Evolutionary conservation across 1,140 invertebrate species (phyloP).

Genomic region (Euura lappo): DNA sequence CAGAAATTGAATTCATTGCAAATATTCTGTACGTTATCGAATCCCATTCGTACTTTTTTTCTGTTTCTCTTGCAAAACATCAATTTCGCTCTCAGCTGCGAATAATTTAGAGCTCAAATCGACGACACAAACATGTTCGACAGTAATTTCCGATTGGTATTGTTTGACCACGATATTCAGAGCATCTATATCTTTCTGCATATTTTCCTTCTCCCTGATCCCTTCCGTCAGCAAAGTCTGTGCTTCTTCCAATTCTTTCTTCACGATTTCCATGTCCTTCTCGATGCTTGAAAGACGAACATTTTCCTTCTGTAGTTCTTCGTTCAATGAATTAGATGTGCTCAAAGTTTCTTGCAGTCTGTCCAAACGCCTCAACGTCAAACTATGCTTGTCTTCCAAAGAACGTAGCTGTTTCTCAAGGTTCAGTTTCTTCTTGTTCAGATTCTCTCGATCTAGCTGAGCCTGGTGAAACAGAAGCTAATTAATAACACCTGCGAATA

Average conservation of each 20-base stretch:
- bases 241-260: background rate
- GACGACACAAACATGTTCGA: background rate
- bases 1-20: no score
- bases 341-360: background rate
- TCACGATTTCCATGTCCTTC: background rate
- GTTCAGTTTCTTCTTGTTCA: background rate
- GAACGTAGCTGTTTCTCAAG: background rate
- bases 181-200: background rate
- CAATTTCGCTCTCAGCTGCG: background rate
- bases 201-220: background rate
- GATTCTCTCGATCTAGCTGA: background rate
- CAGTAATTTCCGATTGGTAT: background rate
- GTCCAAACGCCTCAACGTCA: background rate
- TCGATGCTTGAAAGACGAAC: background rate
- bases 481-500: background rate
- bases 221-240: background rate
- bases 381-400: background rate
- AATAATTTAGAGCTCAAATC: background rate
- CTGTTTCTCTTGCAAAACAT: background rate
- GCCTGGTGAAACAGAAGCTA: background rate
- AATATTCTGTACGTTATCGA: no score
- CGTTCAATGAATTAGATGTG: background rate
- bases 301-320: background rate
- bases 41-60: background rate
- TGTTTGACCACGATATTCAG: background rate